phyloP scores from a whole-genome alignment of 2,888 invertebrate genomes.

The Drosophila algonquin region DNA sequence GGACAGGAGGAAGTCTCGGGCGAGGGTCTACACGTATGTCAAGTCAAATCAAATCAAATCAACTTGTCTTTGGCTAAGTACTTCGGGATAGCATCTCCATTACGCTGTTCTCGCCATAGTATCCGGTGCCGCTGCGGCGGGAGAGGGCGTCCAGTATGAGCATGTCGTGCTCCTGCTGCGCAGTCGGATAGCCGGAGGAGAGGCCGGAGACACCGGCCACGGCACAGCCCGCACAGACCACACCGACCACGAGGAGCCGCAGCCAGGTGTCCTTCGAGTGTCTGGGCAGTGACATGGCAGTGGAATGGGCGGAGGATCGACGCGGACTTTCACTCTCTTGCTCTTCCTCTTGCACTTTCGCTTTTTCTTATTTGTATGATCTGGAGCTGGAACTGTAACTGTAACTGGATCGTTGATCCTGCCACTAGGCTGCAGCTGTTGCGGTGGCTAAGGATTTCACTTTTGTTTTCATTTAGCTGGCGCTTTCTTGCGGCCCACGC shows the following conservation, averaged over 20 bases:
- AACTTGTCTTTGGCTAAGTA: constrained; percentile 82
- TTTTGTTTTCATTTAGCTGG: constrained; percentile 63
- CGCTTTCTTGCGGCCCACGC: constrained; percentile 67
- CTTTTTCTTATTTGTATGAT: constrained; percentile 34
- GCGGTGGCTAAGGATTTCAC: constrained; percentile 69
- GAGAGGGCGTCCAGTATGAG: constrained; percentile 89
- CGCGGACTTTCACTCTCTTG: constrained; percentile 71
- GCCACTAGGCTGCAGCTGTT: constrained; percentile 13
- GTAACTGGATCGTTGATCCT: constrained; percentile 25
- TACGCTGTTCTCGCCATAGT: constrained; percentile 88
- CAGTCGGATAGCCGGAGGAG: constrained; percentile 73
- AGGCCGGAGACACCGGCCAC: constrained; percentile 39
- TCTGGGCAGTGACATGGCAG: constrained; percentile 49
- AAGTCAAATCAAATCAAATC: constrained; percentile 32
- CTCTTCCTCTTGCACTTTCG: constrained; percentile 62
- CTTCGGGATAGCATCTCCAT: constrained; percentile 94
- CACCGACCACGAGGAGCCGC: constrained; percentile 10
- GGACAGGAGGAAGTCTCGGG: not conserved
- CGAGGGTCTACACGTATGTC: not conserved
- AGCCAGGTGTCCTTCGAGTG: constrained; percentile 73
- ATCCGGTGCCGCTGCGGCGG: constrained; percentile 85
- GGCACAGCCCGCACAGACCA: constrained; percentile 26
- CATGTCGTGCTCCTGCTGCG: constrained; percentile 90
- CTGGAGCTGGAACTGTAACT: not conserved
- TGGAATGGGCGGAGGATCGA: not conserved